Base-by-base conservation (phyloP, 2,113 vertebrate genomes). In the Aldabrachelys gigantea region DNA sequence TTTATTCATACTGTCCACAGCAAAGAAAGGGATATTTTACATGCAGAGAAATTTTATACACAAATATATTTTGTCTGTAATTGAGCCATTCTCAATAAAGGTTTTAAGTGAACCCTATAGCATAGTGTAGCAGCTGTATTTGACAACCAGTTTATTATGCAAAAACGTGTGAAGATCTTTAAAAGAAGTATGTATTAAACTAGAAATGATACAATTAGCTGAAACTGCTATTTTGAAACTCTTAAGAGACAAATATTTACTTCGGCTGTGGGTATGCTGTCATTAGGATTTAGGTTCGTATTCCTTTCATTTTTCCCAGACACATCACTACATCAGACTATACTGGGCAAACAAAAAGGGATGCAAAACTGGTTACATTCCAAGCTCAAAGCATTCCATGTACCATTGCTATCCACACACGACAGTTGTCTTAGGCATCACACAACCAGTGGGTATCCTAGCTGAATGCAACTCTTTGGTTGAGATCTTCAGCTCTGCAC, bases 11-110 rank as follows among this genome's bases (percentile, higher is more conserved):
- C 93, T 82, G 87, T 93, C 94, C 93, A 91, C 85, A 90, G 89
- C 85, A 96, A 91, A 85, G 88, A 95, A 97, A 97, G 95, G 96
- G 96, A 96, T 97, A 97, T 98, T 98, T 98, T 97, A 96, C 96
- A 95, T 93, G 95, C 96, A 97, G 97, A 97, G 96, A 97, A 62
- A 90, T 98, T 98, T 98, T 98, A 96, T 98, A 98, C 84, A 89
- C 96, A 98, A 97, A 97, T 98, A 97, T 98, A 97, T 98, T 98
- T 98, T 97, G 96, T 98, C 97, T 98, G 98, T 98, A 98, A 98
- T 94, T 91, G 96, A 98, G 96, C 92, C 97, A 97, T 98, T 98
- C 95, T 98, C 96, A 98, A 98, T 98, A 98, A 98, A 98, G 85
- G 62, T 93, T 94, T 93, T 89, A 92, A 93, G 89, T 91, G 92